A percentile compares a stretch with the other conserved stretches of the same genome.
Evolutionary conservation across 2,888 invertebrate species (phyloP).

Genomic region (Octodonta nipae): DNA sequence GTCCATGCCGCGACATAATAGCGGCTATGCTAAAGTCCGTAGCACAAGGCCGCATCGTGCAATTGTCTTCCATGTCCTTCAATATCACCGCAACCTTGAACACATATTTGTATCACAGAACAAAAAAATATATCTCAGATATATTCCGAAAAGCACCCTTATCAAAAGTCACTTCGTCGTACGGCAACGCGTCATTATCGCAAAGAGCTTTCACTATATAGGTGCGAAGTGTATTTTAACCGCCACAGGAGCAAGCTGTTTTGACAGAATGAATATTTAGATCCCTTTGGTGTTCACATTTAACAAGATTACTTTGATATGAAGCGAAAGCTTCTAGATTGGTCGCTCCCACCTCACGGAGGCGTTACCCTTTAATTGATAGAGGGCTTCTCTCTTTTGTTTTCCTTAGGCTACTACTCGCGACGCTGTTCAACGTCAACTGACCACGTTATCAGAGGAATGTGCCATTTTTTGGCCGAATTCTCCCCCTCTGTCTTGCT

Average conservation of each 20-base stretch:
- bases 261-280: constrained; percentile 38
- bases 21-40: constrained; percentile 94
- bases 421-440: constrained; percentile 41
- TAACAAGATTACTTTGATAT: constrained; percentile 35
- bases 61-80: constrained; percentile 46
- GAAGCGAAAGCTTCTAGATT: constrained; percentile 36
- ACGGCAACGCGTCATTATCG: constrained; percentile 7
- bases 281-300: constrained; percentile 33
- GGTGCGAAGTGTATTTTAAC: constrained; percentile 15
- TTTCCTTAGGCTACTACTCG: constrained; percentile 18
- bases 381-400: constrained; percentile 16
- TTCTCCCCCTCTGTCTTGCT: constrained; percentile 20
- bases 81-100: constrained; percentile 15
- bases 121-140: no score
- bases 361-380: constrained; percentile 48
- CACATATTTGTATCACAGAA: constrained; percentile 18
- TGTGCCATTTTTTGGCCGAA: constrained; percentile 36
- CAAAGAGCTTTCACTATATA: constrained; percentile 7
- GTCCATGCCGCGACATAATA: constrained; percentile 71
- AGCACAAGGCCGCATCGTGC: constrained; percentile 65
- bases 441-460: constrained; percentile 42
- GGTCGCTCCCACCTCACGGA: constrained; percentile 37
- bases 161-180: not conserved
- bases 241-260: constrained; percentile 32
- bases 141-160: no score